Conservation (phyloP, 2,797 vertebrate genomes). For the Fistularia tabacaria region DNA sequence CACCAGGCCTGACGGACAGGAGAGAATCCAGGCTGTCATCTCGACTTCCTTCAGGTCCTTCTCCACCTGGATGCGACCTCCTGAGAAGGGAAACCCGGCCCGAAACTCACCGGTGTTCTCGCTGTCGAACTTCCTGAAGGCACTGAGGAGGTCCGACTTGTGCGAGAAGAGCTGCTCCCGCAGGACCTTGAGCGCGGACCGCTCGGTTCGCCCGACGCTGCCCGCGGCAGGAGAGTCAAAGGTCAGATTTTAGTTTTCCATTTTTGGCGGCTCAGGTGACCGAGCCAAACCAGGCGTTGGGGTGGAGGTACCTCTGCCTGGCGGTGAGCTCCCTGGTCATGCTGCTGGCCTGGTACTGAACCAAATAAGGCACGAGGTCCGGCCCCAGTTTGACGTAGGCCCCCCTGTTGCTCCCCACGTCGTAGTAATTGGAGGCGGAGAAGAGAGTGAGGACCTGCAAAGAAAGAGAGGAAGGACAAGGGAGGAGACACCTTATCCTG, state of each 20-base stretch:
- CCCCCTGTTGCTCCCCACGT: slow-evolving; percentile 92
- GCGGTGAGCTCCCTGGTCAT: slow-evolving; percentile 81
- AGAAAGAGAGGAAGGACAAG: not conserved
- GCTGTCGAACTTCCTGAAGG: slow-evolving; percentile 79
- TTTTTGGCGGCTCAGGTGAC: not conserved
- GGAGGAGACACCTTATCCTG: not conserved
- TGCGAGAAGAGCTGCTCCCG: slow-evolving; percentile 88
- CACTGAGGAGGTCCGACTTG: slow-evolving; percentile 82
- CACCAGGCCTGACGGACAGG: slow-evolving; percentile 71
- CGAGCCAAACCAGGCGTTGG: not conserved
- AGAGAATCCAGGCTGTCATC: not conserved
- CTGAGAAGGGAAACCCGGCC: not conserved
- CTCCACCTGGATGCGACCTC: not conserved
- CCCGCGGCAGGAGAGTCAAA: slow-evolving; percentile 1
- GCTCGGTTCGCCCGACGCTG: slow-evolving; percentile 87
- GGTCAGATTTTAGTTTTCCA: too few species aligned
- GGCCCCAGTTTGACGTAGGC: slow-evolving; percentile 91
- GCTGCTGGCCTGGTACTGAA: slow-evolving; percentile 91
- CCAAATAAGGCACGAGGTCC: slow-evolving; percentile 84
- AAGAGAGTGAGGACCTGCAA: slow-evolving; percentile 79
- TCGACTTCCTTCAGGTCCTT: not conserved
- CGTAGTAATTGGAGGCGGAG: slow-evolving; percentile 90
- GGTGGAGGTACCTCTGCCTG: slow-evolving; percentile 78
- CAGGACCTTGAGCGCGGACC: slow-evolving; percentile 86
- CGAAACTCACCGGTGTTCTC: slow-evolving; percentile 75